Evolutionary conservation across 2,113 vertebrate species (phyloP).

Genomic region (Proterorhinus semilunaris): DNA sequence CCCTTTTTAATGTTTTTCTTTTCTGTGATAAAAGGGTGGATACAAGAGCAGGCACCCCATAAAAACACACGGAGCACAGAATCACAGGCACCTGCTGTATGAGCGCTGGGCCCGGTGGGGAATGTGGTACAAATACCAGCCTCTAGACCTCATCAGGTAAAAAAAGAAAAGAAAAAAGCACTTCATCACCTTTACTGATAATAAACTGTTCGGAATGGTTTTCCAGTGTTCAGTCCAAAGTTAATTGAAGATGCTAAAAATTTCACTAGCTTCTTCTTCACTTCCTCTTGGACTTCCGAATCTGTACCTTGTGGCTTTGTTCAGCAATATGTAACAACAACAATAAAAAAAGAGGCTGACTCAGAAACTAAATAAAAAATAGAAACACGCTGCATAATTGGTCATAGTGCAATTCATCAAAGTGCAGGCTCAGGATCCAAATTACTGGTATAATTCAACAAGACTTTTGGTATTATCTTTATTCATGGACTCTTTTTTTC

Average conservation of each 20-base stretch:
- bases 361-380: background rate
- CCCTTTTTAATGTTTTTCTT: background rate
- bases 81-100: constrained; percentile 94
- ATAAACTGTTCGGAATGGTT: background rate
- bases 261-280: no score
- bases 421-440: background rate
- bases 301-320: no score
- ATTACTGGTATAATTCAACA: background rate
- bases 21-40: constrained; percentile 81
- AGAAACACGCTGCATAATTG: background rate
- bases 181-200: background rate
- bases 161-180: constrained; percentile 19
- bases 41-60: constrained; percentile 94
- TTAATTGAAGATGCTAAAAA: background rate
- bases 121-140: constrained; percentile 99
- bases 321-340: no score
- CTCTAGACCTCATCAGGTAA: constrained; percentile 96
- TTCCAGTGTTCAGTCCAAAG: constrained; percentile 8
- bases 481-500: background rate
- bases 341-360: background rate
- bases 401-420: background rate
- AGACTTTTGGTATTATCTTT: background rate
- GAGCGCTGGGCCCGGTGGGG: constrained; percentile 99
- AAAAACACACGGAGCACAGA: constrained; percentile 94
- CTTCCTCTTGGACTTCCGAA: no score